Conservation (phyloP, 2,888 invertebrate species). For the Noctua fimbriata region DNA sequence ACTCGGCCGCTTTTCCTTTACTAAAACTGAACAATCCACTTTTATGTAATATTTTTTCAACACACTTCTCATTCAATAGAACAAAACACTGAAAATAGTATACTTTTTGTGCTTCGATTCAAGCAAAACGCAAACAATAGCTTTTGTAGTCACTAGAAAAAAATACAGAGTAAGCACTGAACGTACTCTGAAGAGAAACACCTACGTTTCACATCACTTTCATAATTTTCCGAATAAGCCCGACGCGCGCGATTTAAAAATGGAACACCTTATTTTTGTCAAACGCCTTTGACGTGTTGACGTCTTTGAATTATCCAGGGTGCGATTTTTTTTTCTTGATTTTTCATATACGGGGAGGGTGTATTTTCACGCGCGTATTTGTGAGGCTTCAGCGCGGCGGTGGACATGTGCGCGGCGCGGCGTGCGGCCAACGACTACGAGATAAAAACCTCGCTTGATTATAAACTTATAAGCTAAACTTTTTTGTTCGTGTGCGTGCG, state of each 20-base stretch:
- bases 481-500: constrained; percentile 88
- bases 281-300: constrained; percentile 78
- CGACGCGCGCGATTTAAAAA: constrained; percentile 77
- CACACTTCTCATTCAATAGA: constrained; percentile 86
- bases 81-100: constrained; percentile 87
- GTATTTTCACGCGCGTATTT: constrained; percentile 84
- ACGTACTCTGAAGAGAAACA: constrained; percentile 82
- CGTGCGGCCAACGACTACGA: constrained; percentile 88
- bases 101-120: constrained; percentile 81
- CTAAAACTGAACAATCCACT: constrained; percentile 88
- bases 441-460: constrained; percentile 90
- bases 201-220: constrained; percentile 87
- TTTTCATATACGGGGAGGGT: constrained; percentile 78
- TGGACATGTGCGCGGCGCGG: constrained; percentile 87
- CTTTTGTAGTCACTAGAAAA: constrained; percentile 87
- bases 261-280: constrained; percentile 79
- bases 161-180: constrained; percentile 80
- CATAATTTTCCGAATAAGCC: constrained; percentile 86
- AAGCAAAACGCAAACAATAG: constrained; percentile 85
- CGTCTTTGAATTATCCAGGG: constrained; percentile 75
- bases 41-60: constrained; percentile 88
- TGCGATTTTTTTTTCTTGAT: constrained; percentile 75
- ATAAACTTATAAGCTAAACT: constrained; percentile 90
- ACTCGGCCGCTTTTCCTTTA: constrained; percentile 86
- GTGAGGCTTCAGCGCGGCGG: constrained; percentile 78